Evolutionary conservation across 2,113 vertebrate genomes (phyloP).

Genomic region (Odocoileus virginianus): DNA sequence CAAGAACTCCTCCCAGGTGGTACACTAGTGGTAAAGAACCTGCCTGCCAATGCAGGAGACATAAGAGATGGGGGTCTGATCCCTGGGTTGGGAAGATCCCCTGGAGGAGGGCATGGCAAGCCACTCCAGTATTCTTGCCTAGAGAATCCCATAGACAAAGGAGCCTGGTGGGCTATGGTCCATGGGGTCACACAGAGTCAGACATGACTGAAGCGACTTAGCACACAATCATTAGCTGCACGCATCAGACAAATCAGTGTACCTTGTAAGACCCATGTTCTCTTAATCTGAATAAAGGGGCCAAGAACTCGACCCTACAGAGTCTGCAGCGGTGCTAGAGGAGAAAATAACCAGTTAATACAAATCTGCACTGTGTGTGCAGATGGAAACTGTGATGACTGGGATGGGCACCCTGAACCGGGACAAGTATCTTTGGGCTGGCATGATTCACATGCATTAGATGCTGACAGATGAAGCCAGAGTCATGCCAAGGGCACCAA

Average conservation of each 20-base stretch:
- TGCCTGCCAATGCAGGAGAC: background rate
- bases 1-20: background rate
- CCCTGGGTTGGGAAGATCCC: background rate
- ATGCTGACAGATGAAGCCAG: background rate
- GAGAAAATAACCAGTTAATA: background rate
- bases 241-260: background rate
- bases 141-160: background rate
- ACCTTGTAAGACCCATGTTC: background rate
- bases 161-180: background rate
- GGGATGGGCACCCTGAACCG: background rate
- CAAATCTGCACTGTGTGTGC: background rate
- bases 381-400: background rate
- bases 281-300: background rate
- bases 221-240: background rate
- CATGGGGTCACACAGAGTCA: background rate
- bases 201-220: background rate
- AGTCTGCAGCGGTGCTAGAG: background rate
- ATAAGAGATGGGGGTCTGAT: background rate
- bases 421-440: background rate
- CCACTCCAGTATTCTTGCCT: background rate
- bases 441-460: background rate
- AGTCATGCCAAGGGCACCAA: background rate
- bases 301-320: background rate
- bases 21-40: background rate
- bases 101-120: background rate